These are phyloP conservation scores for Lycaon pictus DNA, from an alignment of 2,113 vertebrate genomes.

Conservation along the genomic window DNA sequence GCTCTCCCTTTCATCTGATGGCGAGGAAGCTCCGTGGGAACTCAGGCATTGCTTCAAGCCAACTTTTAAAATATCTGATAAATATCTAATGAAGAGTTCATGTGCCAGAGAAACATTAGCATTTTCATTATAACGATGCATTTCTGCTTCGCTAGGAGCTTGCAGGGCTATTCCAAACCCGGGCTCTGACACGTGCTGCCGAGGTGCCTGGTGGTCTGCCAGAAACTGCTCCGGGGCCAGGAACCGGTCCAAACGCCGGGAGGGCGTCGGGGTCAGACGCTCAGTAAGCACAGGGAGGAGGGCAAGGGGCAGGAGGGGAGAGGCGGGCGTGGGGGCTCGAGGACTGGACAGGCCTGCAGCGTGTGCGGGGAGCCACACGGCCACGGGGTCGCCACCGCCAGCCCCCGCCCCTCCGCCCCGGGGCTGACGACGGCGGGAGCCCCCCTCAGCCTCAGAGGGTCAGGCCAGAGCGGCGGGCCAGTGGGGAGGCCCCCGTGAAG, in stretches of 20 bases:
- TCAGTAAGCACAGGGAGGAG: neutral
- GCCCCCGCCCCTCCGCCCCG: neutral
- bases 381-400: rapidly evolving
- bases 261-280: neutral
- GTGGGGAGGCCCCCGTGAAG: neutral
- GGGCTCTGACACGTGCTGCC: neutral
- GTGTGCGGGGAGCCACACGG: rapidly evolving
- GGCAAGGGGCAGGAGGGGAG: neutral
- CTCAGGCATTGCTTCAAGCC: neutral
- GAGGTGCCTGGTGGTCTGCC: neutral
- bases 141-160: neutral
- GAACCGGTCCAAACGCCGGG: neutral
- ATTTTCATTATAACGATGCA: neutral
- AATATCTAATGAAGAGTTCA: neutral
- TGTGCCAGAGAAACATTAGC: neutral
- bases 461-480: rapidly evolving
- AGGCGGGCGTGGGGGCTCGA: rapidly evolving
- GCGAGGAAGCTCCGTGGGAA: neutral
- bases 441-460: neutral
- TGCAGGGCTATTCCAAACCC: neutral
- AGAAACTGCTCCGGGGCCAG: neutral
- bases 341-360: neutral
- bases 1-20: neutral
- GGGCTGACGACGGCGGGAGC: rapidly evolving
- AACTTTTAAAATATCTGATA: neutral